A percentile compares a stretch with the other conserved stretches of the same genome.
These are phyloP conservation scores for Tonatia bakeri DNA, from an alignment of 2,113 vertebrate genomes.

Conservation along the genomic window DNA sequence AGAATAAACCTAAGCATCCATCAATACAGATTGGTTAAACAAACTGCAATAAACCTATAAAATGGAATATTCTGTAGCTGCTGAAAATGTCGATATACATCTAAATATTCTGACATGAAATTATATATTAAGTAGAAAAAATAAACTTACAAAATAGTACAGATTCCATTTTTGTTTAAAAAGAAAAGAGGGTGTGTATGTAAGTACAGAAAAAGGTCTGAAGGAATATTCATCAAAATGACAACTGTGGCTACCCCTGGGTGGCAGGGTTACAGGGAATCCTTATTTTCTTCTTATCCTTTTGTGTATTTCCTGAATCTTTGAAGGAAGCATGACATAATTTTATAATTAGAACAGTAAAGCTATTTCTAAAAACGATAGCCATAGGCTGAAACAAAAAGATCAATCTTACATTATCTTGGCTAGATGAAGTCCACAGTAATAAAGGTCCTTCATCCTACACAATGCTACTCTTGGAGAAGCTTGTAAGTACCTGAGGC, in stretches of 20 bases:
- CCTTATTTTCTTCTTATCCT: conserved; percentile 21
- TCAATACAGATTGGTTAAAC: conserved; percentile 35
- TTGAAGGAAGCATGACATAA: conserved; percentile 19
- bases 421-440: not conserved
- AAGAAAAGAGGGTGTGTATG: not conserved
- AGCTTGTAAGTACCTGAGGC: not conserved
- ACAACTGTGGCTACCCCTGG: conserved; percentile 26
- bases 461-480: not conserved
- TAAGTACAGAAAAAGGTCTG: not conserved
- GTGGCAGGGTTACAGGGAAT: conserved; percentile 10
- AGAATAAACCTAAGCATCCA: conserved; percentile 45
- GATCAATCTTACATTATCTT: not conserved
- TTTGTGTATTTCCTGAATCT: conserved; percentile 38
- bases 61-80: conserved; percentile 22
- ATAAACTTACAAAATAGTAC: conserved; percentile 32
- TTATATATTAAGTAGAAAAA: not conserved
- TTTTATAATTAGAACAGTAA: conserved; percentile 21
- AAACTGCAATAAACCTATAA: conserved; percentile 45
- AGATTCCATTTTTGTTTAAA: not conserved
- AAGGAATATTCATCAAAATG: conserved; percentile 46
- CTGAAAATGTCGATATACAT: conserved; percentile 42
- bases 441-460: not conserved
- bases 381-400: conserved; percentile 12
- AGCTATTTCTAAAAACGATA: conserved; percentile 6
- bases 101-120: conserved; percentile 38